Base-by-base conservation (phyloP, 2,797 vertebrate genomes). In the Ptychadena robeensis region DNA sequence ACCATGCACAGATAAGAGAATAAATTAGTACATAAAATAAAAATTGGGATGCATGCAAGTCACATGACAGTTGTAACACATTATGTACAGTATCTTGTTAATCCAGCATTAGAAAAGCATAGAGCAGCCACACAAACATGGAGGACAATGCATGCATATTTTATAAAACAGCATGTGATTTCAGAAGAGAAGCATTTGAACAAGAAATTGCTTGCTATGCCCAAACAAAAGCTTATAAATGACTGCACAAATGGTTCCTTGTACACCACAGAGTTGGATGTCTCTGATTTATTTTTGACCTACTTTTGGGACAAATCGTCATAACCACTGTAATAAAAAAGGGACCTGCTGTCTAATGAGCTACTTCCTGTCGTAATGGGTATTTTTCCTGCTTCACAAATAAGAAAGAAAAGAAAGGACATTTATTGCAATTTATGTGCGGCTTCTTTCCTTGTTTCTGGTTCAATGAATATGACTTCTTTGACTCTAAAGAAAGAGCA, bases 231-330 rank as follows among this genome's bases (percentile, higher is more conserved):
- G 30, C 53, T 35, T 53, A 63, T 69, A 79, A 84, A 75, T 80
- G 34, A 57, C 35, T 63, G 61, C 40, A 6, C 61, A 53, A 85
- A 76, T 76, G 65, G 65, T 48, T 80, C 75, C 28, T 75, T 78
- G 38, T 79, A 66, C 69, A 37, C 66, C 44, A 65, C 66, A 82
- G 34, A 32, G 48, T 35, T 65, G 53, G 53, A 85, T 63, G 71
- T 32, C 65, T 83, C 28, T 73, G 75, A 83, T 83, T 79, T 85
- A 73, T 76, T 80, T 69, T 44, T 85, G 82, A 85, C 82, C 82
- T 85, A 85, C 71, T 85, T 85, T 80, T 80, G 53, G 72, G 30
- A 35, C 37, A 80, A 80, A 83, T 75, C 28, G 66, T 38, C 78
- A 80, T 80, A 80, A 65, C 61, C 25, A 83, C 75, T 32, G 34